Evolutionary conservation across 2,888 invertebrate genomes (phyloP).

Genomic region (Cryptocephalus primarius): DNA sequence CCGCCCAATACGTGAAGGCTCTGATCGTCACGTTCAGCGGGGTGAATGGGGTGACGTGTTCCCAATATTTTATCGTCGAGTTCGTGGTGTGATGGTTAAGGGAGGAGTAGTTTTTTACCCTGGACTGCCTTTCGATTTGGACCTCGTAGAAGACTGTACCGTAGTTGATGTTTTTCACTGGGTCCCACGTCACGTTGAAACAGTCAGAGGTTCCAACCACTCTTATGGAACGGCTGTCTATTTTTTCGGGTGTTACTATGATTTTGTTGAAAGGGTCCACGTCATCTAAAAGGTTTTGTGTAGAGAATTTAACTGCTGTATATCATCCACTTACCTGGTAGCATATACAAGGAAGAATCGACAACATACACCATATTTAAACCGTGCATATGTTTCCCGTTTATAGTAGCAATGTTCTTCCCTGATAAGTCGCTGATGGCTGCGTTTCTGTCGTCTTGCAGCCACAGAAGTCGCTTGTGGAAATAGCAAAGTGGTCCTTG

Average conservation of each 20-base stretch:
- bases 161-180: slow-evolving; percentile 63
- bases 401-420: slow-evolving; percentile 58
- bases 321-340: slow-evolving; percentile 15
- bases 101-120: neutral
- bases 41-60: slow-evolving; percentile 55
- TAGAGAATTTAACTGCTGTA: no score
- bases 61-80: slow-evolving; percentile 43
- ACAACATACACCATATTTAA: slow-evolving; percentile 61
- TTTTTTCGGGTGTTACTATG: slow-evolving; percentile 62
- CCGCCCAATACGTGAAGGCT: slow-evolving; percentile 78
- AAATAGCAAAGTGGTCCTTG: slow-evolving; percentile 70
- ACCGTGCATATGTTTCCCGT: slow-evolving; percentile 51
- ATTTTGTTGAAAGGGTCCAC: slow-evolving; percentile 30
- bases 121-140: slow-evolving; percentile 43
- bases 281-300: slow-evolving; percentile 1
- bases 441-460: slow-evolving; percentile 61
- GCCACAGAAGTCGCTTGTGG: slow-evolving; percentile 74
- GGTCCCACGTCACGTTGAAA: slow-evolving; percentile 78
- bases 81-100: slow-evolving; percentile 33
- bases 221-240: slow-evolving; percentile 53
- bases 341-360: slow-evolving; percentile 47
- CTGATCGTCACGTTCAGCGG: slow-evolving; percentile 61
- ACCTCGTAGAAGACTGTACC: slow-evolving; percentile 77
- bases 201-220: slow-evolving; percentile 67
- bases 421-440: slow-evolving; percentile 67